Percentiles rank a stretch among this genome's conserved stretches.
These are phyloP conservation scores for Elanus axillaris DNA, from an alignment of 2,113 vertebrate species.

Conservation along the genomic window DNA sequence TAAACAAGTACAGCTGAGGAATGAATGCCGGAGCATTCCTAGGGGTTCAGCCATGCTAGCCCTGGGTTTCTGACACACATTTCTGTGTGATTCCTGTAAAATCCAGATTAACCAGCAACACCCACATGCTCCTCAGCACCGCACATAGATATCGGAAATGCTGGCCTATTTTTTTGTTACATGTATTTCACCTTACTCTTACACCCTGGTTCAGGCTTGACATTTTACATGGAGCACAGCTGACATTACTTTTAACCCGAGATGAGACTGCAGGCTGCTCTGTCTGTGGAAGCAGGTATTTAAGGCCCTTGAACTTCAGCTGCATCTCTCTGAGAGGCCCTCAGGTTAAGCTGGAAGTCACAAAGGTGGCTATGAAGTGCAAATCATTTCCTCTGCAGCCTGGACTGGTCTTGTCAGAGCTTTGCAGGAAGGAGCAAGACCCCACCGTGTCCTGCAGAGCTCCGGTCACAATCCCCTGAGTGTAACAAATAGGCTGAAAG, in stretches of 20 bases:
- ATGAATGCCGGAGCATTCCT: not conserved
- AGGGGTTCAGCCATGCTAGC: not conserved
- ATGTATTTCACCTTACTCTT: not conserved
- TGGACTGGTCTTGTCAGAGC: not conserved
- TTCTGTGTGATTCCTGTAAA: not conserved
- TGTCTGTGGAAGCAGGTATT: not conserved
- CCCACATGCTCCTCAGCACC: not conserved
- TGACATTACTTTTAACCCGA: not conserved
- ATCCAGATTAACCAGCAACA: not conserved
- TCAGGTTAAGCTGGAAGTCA: not conserved
- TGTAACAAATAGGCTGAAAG: not conserved
- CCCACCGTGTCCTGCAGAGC: accelerated
- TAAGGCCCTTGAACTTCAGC: not conserved
- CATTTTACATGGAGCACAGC: not conserved
- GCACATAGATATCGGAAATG: not conserved
- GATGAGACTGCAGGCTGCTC: not conserved
- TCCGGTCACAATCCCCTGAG: not conserved
- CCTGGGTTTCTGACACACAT: not conserved
- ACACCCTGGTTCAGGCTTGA: not conserved
- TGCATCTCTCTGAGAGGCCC: not conserved
- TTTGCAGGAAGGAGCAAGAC: not conserved
- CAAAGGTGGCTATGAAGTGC: not conserved
- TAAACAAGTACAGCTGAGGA: conserved; percentile 52
- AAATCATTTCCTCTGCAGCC: not conserved
- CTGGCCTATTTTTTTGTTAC: not conserved